A percentile compares a stretch with the other conserved stretches of the same genome.
These are phyloP conservation scores for Drosophila kepulauana DNA, from an alignment of 1,140 invertebrate genomes.

Conservation along the genomic window DNA sequence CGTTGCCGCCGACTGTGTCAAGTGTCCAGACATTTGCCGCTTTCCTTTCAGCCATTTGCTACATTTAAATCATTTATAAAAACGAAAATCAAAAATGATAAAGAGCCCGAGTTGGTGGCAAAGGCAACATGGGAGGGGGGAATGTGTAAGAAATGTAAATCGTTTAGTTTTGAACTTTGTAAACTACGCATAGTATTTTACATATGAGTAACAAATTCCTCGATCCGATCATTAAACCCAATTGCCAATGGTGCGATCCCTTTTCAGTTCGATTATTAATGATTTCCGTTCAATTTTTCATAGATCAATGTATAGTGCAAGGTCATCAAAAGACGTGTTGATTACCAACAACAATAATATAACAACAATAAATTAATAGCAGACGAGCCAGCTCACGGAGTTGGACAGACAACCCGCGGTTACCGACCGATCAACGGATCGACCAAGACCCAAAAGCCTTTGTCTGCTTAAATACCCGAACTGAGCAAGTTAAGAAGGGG, in stretches of 20 bases:
- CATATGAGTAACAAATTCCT: constrained; percentile 51
- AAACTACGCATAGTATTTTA: constrained; percentile 37
- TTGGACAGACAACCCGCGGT: constrained; percentile 72
- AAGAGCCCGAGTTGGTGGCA: background rate
- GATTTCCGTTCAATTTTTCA: constrained; percentile 82
- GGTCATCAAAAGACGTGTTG: constrained; percentile 81
- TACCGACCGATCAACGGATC: constrained; percentile 19
- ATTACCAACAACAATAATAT: constrained; percentile 80
- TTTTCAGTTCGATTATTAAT: constrained; percentile 76
- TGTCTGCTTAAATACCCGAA: constrained; percentile 9
- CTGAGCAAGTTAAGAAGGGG: background rate
- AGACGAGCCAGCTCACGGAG: constrained; percentile 23
- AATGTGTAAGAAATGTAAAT: constrained; percentile 24
- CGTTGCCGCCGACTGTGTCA: constrained; percentile 56
- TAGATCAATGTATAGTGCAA: constrained; percentile 77
- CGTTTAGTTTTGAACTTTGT: constrained; percentile 36
- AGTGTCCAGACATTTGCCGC: constrained; percentile 38
- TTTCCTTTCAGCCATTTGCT: constrained; percentile 27
- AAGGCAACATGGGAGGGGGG: no score
- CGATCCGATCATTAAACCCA: constrained; percentile 66
- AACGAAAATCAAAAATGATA: background rate
- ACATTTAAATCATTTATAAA: constrained; percentile 56
- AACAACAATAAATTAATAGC: constrained; percentile 81
- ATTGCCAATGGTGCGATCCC: constrained; percentile 40
- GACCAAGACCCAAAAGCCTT: constrained; percentile 20